Percentiles rank a stretch among this genome's conserved stretches.
These are phyloP conservation scores for Sigmodon hispidus DNA, from an alignment of 2,113 vertebrate species.

Conservation along the genomic window DNA sequence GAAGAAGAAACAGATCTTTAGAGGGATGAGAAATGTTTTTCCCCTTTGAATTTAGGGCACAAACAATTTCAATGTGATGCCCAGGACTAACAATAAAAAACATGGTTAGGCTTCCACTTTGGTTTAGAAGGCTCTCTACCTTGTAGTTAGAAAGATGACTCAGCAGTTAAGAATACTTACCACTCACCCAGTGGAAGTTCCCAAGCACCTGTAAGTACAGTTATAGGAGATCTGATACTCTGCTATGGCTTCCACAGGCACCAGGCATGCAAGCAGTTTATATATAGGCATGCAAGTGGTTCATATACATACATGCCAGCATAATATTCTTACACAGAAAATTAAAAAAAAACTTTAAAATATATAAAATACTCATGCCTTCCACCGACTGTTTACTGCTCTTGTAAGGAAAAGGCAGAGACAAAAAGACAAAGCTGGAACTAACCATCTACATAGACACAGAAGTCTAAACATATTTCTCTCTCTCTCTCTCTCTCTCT, in stretches of 20 bases:
- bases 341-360: background rate
- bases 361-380: background rate
- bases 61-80: slow-evolving; percentile 2
- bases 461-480: background rate
- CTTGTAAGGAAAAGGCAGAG: background rate
- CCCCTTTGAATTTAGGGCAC: background rate
- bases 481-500: background rate
- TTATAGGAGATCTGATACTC: background rate
- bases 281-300: background rate
- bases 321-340: background rate
- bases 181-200: background rate
- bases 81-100: background rate
- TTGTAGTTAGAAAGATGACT: background rate
- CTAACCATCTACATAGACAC: background rate
- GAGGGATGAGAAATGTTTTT: background rate
- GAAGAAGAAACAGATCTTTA: background rate
- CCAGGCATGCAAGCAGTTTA: background rate
- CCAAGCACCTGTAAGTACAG: too few relatives aligned
- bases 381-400: background rate
- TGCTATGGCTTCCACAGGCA: background rate
- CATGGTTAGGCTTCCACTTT: background rate
- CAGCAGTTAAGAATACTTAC: background rate
- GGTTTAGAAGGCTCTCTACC: background rate
- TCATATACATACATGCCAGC: background rate
- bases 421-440: slow-evolving; percentile 36